A percentile compares a stretch with the other conserved stretches of the same genome.
These are phyloP conservation scores for Melipona beecheii DNA, from an alignment of 2,888 invertebrate genomes.

Conservation along the genomic window DNA sequence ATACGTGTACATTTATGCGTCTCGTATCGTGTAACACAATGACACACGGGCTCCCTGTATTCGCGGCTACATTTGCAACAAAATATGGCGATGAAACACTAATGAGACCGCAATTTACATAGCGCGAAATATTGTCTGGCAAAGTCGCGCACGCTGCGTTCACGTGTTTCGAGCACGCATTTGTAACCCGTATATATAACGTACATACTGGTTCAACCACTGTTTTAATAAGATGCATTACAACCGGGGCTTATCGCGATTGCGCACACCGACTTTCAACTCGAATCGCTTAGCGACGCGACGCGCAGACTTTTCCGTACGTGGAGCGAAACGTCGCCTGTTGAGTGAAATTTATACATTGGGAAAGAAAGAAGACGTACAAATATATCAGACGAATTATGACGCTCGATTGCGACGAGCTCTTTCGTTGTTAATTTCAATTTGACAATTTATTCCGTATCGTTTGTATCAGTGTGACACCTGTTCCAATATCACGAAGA, in stretches of 20 bases:
- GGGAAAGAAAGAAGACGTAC: background rate
- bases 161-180: background rate
- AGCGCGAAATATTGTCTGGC: background rate
- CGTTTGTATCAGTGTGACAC: no score
- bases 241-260: background rate
- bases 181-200: background rate
- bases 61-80: background rate
- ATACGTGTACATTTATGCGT: background rate
- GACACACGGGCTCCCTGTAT: background rate
- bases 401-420: background rate
- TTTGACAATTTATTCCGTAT: background rate
- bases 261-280: conserved; percentile 9
- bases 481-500: no score
- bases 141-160: background rate
- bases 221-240: conserved; percentile 8
- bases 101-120: conserved; percentile 4
- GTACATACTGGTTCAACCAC: conserved; percentile 6
- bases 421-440: background rate
- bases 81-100: background rate
- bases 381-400: background rate
- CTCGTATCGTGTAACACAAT: background rate
- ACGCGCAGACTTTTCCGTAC: background rate
- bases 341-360: background rate
- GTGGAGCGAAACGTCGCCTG: background rate
- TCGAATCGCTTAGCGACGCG: background rate